phyloP scores from a whole-genome alignment of 2,888 invertebrate genomes.

The Oxyteleia sp. region DNA sequence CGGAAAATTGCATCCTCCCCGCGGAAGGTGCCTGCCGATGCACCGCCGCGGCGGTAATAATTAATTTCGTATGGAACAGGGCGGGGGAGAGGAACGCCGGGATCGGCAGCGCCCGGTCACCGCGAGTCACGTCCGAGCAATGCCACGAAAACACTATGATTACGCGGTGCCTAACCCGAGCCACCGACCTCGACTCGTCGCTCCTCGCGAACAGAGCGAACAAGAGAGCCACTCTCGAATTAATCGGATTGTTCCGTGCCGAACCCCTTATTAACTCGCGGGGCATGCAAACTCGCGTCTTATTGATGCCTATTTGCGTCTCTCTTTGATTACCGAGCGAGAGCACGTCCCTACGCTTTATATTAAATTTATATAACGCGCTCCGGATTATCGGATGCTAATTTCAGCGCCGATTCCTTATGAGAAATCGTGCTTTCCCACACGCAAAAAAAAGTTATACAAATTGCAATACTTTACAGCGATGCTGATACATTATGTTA shows the following conservation, averaged over 20 bases:
- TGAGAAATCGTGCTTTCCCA: conserved; percentile 70
- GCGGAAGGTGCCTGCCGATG: conserved; percentile 57
- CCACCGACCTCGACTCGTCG: conserved; percentile 76
- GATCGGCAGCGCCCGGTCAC: conserved; percentile 72
- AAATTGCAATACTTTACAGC: too few species aligned
- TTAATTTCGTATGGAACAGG: conserved; percentile 77
- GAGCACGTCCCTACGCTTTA: conserved; percentile 77
- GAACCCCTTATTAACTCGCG: conserved; percentile 86
- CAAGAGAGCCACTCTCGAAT: conserved; percentile 82
- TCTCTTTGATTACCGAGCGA: conserved; percentile 78
- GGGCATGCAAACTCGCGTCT: conserved; percentile 82
- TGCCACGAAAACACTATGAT: conserved; percentile 86
- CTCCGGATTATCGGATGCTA: conserved; percentile 74
- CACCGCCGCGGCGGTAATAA: conserved; percentile 71
- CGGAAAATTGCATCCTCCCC: conserved; percentile 73
- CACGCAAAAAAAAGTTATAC: too few species aligned
- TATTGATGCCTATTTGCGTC: conserved; percentile 76
- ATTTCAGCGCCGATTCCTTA: conserved; percentile 62
- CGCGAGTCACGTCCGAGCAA: conserved; percentile 85
- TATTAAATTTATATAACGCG: conserved; percentile 78
- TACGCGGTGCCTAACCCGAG: conserved; percentile 83
- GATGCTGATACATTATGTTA: too few species aligned
- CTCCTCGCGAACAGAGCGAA: conserved; percentile 71
- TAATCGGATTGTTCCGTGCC: conserved; percentile 86
- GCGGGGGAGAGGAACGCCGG: conserved; percentile 23